A percentile compares a stretch with the other conserved stretches of the same genome.
Evolutionary conservation across 2,797 vertebrate genomes (phyloP).

Genomic region (Microctenopoma stevenorrisi): DNA sequence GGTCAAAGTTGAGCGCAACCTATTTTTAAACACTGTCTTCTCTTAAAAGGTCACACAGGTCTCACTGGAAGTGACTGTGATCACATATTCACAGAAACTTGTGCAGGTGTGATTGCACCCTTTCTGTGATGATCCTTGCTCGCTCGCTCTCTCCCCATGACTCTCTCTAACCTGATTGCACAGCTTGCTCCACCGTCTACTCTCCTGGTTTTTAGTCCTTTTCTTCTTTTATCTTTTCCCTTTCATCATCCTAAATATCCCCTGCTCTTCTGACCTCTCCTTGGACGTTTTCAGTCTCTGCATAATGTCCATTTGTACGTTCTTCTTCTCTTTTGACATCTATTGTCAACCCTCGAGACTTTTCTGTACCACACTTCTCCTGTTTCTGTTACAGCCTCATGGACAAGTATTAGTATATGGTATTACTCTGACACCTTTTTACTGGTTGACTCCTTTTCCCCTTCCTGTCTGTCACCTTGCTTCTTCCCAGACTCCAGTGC

Average conservation of each 20-base stretch:
- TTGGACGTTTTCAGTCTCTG: constrained; percentile 5
- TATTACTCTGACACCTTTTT: not conserved
- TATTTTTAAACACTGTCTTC: not conserved
- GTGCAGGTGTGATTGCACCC: not conserved
- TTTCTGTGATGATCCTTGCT: not conserved
- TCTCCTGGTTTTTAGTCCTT: constrained; percentile 36
- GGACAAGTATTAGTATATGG: not conserved
- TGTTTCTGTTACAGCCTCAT: not conserved
- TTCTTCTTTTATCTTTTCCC: constrained; percentile 8
- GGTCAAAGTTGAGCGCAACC: not conserved
- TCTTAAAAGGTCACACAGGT: not conserved
- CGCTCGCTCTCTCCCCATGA: not conserved
- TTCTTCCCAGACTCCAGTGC: constrained; percentile 88
- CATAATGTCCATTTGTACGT: not conserved
- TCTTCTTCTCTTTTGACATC: not conserved
- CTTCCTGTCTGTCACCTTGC: not conserved
- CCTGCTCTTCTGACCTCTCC: constrained; percentile 27
- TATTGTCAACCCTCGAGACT: not conserved
- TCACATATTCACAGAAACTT: constrained; percentile 8
- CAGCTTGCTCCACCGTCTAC: constrained; percentile 5
- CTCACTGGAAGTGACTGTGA: not conserved
- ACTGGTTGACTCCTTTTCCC: not conserved
- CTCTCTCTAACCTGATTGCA: constrained; percentile 7
- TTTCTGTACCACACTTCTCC: not conserved
- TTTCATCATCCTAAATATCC: constrained; percentile 16